A percentile compares a stretch with the other conserved stretches of the same genome.
Evolutionary conservation across 2,113 vertebrate genomes (phyloP).

Genomic region (Corythoichthys haematopterus): DNA sequence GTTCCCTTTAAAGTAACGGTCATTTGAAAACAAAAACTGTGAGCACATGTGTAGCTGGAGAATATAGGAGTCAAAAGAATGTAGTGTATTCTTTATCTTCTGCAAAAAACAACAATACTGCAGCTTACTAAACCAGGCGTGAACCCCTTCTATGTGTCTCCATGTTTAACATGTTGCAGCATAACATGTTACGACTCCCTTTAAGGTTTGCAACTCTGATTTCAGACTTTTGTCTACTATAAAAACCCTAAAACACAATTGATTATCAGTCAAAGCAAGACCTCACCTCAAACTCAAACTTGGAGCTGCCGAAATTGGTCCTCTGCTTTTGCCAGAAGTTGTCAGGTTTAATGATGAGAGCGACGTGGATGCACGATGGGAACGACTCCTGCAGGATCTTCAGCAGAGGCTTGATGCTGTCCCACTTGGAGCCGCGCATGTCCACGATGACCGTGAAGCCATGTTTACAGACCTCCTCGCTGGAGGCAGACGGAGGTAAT

Average conservation of each 20-base stretch:
- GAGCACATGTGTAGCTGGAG: too few relatives aligned
- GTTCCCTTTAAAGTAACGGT: too few relatives aligned
- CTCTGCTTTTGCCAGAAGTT: conserved; percentile 99
- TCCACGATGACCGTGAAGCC: conserved; percentile 99
- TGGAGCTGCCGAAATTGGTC: conserved; percentile 98
- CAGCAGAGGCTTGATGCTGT: conserved; percentile 97
- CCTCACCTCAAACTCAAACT: conserved; percentile 98
- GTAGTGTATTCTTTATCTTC: too few relatives aligned
- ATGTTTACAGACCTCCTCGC: conserved; percentile 96
- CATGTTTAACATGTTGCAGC: too few relatives aligned
- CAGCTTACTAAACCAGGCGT: too few relatives aligned
- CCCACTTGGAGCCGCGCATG: conserved; percentile 99
- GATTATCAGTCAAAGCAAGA: neutral
- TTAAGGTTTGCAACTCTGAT: too few relatives aligned
- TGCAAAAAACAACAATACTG: too few relatives aligned
- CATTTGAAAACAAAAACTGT: too few relatives aligned
- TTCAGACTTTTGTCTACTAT: too few relatives aligned
- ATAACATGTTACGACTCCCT: too few relatives aligned
- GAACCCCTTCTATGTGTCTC: too few relatives aligned
- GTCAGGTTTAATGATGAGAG: conserved; percentile 99
- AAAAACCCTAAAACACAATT: neutral
- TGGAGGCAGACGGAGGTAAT: conserved; percentile 58
- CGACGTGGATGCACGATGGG: conserved; percentile 95
- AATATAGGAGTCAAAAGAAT: too few relatives aligned
- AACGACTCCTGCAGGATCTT: conserved; percentile 99